These are phyloP conservation scores for Chironomus striatipennis DNA, from an alignment of 1,140 invertebrate species.

Conservation along the genomic window DNA sequence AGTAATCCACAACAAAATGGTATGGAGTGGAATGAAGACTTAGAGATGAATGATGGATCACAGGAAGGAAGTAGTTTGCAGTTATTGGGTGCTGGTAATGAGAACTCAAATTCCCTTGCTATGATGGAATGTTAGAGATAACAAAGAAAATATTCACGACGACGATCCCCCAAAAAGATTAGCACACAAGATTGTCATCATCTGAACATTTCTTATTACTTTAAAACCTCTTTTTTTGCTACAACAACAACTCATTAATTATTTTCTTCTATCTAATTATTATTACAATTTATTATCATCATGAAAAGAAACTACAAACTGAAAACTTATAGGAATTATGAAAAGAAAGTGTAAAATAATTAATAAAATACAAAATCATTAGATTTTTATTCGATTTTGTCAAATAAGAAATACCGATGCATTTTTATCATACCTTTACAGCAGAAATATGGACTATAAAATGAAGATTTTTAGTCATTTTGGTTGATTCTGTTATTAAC, in stretches of 20 bases:
- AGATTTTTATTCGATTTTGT: too few species aligned
- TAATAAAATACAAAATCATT: not conserved
- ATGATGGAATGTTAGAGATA: constrained; percentile 36
- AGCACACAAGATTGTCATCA: not conserved
- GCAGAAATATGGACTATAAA: too few species aligned
- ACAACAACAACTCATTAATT: not conserved
- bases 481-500: too few species aligned
- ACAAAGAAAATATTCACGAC: too few species aligned
- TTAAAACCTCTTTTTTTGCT: not conserved
- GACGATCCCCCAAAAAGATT: too few species aligned
- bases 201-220: not conserved
- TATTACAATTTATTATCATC: not conserved
- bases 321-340: too few species aligned
- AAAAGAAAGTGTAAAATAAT: not conserved
- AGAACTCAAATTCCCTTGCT: constrained; percentile 39
- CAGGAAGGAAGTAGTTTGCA: constrained; percentile 36
- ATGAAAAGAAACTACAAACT: not conserved
- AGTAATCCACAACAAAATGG: constrained; percentile 25
- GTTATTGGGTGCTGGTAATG: constrained; percentile 38
- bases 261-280: not conserved
- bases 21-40: constrained; percentile 21
- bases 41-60: not conserved
- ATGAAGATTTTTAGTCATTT: too few species aligned
- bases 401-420: too few species aligned
- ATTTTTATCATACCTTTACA: too few species aligned